A percentile compares a stretch with the other conserved stretches of the same genome.
Conservation (phyloP, 1,140 invertebrate genomes). For the Bombus vancouverensis region DNA sequence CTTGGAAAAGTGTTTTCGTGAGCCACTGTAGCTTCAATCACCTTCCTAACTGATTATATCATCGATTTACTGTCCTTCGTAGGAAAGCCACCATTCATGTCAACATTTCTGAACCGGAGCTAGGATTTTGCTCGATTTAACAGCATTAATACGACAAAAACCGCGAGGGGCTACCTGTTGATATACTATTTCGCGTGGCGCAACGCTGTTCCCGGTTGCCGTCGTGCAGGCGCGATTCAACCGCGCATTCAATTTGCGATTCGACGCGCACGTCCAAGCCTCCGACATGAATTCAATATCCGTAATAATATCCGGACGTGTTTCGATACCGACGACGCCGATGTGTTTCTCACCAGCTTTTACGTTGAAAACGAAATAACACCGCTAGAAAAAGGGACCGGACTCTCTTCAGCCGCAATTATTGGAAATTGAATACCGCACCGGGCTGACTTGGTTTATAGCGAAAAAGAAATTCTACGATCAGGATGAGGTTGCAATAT, state of each 20-base stretch:
- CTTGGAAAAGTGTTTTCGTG: not conserved
- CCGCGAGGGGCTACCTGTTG: conserved; percentile 31
- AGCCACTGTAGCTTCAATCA: not conserved
- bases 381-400: not conserved
- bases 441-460: too few species aligned
- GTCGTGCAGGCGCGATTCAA: not conserved
- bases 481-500: not conserved
- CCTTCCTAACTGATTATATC: not conserved
- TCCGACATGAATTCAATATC: conserved; percentile 67
- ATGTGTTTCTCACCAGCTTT: not conserved
- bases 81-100: not conserved
- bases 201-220: not conserved
- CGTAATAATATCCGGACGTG: conserved; percentile 57
- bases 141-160: conserved; percentile 29
- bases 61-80: not conserved
- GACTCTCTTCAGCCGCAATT: conserved; percentile 7
- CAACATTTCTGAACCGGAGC: not conserved
- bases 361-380: not conserved
- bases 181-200: conserved; percentile 35
- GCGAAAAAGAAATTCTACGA: not conserved
- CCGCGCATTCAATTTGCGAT: conserved; percentile 41
- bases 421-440: conserved; percentile 23
- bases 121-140: conserved; percentile 2
- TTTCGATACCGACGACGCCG: not conserved
- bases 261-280: conserved; percentile 35